Evolutionary conservation across 2,888 invertebrate genomes (phyloP), one percentile per base, ranked within the genome.

Genomic region (Adineta ricciae): DNA sequence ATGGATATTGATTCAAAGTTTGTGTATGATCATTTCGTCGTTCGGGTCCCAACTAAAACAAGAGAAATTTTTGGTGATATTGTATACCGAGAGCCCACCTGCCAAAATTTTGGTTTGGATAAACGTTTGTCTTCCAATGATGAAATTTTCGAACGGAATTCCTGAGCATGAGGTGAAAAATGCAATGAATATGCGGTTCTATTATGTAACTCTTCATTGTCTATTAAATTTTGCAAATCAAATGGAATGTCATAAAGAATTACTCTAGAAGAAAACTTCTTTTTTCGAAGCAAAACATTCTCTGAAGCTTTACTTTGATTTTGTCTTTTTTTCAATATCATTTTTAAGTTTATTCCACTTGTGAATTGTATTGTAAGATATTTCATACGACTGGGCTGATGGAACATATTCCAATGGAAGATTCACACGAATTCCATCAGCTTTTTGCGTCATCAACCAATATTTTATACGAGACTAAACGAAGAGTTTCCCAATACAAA

Each of bases 1-100:
- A 32, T 88, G 88, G 83, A 88, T 87, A 64, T 87, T 87, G 21
- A 88, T 87, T 72, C 89, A 87, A n/a, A 87, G 84, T 83, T 87
- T 87, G 84, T 89, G 85, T 82, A 89, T 88, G 83, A 88, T 87
- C 32, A 64, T 32, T 64, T 14, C 11, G 27, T 64, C 64, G 64
- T 64, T 32, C 32, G 16, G 64, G 32, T 64, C 64, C 64, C 7
- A 64, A 64, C 64, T 64, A 64, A 14, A 64, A 32, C 2, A 3
- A 50, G 50, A 50, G 19, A 50, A 50, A 50, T 11, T 50, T 7
- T 50, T 19, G 11, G 5, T 46, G 46, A 46, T 8, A 19, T 16
- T 50, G 11, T 50, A 19, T n/a, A n/a, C n/a, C n/a, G n/a, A n/a
- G n/a, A 50, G 19, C 19, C 19, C 27, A 64, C 64, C 64, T 64